Conservation (phyloP, 30 jellyfish, hydroid and myxozoan genomes). For the Pelagia noctiluca region DNA sequence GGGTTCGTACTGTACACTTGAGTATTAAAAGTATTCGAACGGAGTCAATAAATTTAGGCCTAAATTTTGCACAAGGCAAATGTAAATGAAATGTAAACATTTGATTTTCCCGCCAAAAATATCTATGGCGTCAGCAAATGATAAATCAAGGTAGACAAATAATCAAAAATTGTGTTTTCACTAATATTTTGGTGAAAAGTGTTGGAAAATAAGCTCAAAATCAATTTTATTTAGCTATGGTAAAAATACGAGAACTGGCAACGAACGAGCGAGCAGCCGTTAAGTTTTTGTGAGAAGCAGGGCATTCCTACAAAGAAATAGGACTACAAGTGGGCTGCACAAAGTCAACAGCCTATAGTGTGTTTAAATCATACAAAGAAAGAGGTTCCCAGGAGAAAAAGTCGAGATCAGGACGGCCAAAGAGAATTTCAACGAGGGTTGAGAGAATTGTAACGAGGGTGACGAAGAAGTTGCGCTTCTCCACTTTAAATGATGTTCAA, state of each 20-base stretch:
- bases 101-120: no score
- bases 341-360: not conserved
- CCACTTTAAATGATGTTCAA: no score
- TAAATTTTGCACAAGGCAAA: not conserved
- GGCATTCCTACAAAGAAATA: not conserved
- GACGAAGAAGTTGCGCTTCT: slow-evolving; percentile 1
- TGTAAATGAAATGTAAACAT: no score
- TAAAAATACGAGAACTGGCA: not conserved
- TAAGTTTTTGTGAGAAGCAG: not conserved
- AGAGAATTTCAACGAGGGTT: not conserved
- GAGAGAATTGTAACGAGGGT: not conserved
- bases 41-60: not conserved
- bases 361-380: not conserved
- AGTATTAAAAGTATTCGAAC: not conserved
- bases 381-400: not conserved
- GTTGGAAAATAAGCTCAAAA: no score
- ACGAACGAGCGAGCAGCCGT: not conserved
- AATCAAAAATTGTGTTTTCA: not conserved
- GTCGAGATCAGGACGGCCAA: slow-evolving; percentile 2
- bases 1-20: no score
- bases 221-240: not conserved
- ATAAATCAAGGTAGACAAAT: not conserved
- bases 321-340: not conserved
- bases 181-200: no score
- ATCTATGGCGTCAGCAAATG: no score